Conservation (phyloP, 2,797 vertebrate genomes). For the Anniella stebbinsi region DNA sequence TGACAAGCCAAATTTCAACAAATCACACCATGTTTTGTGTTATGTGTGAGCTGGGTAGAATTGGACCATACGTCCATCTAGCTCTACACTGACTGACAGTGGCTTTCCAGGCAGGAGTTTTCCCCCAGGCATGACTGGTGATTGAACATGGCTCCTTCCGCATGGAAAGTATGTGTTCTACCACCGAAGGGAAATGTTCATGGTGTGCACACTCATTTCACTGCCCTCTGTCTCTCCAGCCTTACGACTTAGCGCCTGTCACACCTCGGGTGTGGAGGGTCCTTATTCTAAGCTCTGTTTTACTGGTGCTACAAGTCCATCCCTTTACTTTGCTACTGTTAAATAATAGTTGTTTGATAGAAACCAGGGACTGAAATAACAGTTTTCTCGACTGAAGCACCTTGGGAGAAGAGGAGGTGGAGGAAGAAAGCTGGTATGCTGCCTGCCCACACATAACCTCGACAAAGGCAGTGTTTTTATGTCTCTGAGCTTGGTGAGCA, state of each 20-base stretch:
- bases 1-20: not conserved
- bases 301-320: not conserved
- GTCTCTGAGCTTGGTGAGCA: constrained; percentile 52
- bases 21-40: not conserved
- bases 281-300: not conserved
- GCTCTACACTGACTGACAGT: not conserved
- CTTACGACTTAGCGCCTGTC: constrained; percentile 16
- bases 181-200: not conserved
- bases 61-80: not conserved
- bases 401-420: constrained; percentile 11
- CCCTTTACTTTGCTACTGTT: constrained; percentile 7
- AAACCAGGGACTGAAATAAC: constrained; percentile 43
- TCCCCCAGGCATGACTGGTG: not conserved
- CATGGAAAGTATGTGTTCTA: not conserved
- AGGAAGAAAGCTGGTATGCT: constrained; percentile 29
- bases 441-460: constrained; percentile 37
- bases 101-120: not conserved
- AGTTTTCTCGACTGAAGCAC: not conserved
- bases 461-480: constrained; percentile 60
- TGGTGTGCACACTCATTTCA: not conserved
- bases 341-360: constrained; percentile 42
- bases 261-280: not conserved
- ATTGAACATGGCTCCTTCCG: not conserved
- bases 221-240: not conserved
- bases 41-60: not conserved